Conservation (phyloP, 1,140 invertebrate species). For the Campoletis sonorensis region DNA sequence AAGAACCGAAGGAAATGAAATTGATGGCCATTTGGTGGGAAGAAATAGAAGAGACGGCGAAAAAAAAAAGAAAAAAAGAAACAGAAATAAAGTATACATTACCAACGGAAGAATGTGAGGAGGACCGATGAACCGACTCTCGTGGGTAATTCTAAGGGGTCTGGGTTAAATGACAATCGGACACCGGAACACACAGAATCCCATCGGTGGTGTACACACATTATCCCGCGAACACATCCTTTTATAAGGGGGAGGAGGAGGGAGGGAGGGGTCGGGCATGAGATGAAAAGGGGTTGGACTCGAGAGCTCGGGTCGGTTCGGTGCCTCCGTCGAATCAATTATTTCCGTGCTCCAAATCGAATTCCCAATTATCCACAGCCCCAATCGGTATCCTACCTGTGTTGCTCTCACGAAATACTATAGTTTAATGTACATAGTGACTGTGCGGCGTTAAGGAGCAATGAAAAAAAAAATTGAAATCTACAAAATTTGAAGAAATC, state of each 20-base stretch:
- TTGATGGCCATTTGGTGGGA: not conserved
- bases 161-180: conserved; percentile 66
- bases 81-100: conserved; percentile 4
- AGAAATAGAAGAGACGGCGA: not conserved
- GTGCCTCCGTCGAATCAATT: conserved; percentile 64
- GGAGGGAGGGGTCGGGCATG: no score
- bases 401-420: not conserved
- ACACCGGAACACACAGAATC: conserved; percentile 61
- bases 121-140: conserved; percentile 32
- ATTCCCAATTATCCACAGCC: conserved; percentile 66
- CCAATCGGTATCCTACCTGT: conserved; percentile 8
- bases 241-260: not conserved
- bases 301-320: conserved; percentile 17
- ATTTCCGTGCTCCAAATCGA: conserved; percentile 72
- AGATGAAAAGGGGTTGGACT: conserved; percentile 22
- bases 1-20: not conserved
- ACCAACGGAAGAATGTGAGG: not conserved
- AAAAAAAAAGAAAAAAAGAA: no score
- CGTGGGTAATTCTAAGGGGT: conserved; percentile 47
- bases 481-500: no score
- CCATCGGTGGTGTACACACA: conserved; percentile 47
- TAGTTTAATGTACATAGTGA: no score
- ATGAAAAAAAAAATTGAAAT: no score
- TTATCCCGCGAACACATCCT: conserved; percentile 1
- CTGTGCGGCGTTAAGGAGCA: no score